Conservation (phyloP, 2,888 invertebrate species). For the Drosophila neoperkinsi region DNA sequence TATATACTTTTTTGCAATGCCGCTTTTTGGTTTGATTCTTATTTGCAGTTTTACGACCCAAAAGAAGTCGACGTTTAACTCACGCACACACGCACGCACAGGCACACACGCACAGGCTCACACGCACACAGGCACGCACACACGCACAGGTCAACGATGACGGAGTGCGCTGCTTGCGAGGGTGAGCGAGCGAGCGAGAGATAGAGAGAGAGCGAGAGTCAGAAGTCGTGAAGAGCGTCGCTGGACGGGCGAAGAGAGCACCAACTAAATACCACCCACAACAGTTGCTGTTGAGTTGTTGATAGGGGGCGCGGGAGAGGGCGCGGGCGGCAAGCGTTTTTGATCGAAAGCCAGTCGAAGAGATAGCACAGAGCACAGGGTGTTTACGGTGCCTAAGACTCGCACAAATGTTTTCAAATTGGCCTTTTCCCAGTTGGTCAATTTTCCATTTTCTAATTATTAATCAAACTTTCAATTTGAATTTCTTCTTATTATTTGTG, state of each 20-base stretch:
- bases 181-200: constrained; percentile 51
- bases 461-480: not conserved
- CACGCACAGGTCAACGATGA: constrained; percentile 12
- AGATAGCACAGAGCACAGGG: constrained; percentile 66
- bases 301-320: too few relatives aligned
- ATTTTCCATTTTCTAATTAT: not conserved
- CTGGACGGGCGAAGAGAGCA: constrained; percentile 62
- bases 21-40: constrained; percentile 36
- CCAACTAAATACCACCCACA: constrained; percentile 51
- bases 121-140: constrained; percentile 26
- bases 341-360: constrained; percentile 64
- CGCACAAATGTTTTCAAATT: constrained; percentile 67
- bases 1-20: constrained; percentile 15
- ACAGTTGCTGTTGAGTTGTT: constrained; percentile 24
- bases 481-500: constrained; percentile 2
- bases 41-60: constrained; percentile 47
- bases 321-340: constrained; percentile 15
- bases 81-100: constrained; percentile 50
- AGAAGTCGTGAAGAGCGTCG: constrained; percentile 47
- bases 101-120: constrained; percentile 9
- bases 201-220: constrained; percentile 43
- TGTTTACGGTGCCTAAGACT: constrained; percentile 48
- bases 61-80: constrained; percentile 43
- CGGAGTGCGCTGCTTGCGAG: constrained; percentile 18
- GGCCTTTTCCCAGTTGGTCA: constrained; percentile 26